phyloP scores from a whole-genome alignment of 2,113 vertebrate genomes.

The Apteryx owenii region DNA sequence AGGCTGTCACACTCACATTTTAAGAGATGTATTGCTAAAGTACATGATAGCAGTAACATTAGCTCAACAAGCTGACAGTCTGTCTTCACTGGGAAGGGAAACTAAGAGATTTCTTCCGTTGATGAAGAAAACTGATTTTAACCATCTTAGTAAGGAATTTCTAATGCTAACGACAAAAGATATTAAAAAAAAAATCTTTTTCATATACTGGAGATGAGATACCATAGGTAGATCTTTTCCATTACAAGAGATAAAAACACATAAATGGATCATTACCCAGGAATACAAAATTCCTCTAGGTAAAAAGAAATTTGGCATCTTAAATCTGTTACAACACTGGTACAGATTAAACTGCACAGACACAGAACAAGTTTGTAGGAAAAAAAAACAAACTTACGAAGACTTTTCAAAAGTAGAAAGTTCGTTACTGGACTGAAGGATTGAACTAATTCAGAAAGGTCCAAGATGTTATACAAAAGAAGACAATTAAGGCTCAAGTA shows the following conservation, averaged over 20 bases:
- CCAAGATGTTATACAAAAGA: not conserved
- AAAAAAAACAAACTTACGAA: not conserved
- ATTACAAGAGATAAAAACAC: not conserved
- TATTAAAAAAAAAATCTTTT: not conserved
- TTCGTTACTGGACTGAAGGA: not conserved
- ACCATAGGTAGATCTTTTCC: not conserved
- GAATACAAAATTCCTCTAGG: not conserved
- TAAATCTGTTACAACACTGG: not conserved
- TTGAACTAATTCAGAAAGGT: not conserved
- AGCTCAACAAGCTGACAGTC: not conserved
- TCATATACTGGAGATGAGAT: not conserved
- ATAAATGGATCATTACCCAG: not conserved
- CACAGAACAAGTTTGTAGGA: not conserved
- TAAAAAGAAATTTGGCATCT: not conserved
- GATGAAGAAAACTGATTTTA: not conserved
- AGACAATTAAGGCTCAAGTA: not conserved
- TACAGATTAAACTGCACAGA: too few relatives aligned
- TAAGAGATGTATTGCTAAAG: not conserved
- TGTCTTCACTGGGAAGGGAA: not conserved
- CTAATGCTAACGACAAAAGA: not conserved
- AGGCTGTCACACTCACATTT: not conserved
- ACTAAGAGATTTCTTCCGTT: not conserved
- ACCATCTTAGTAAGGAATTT: not conserved
- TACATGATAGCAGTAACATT: not conserved
- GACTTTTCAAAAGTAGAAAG: not conserved